Evolutionary conservation across 2,113 vertebrate genomes (phyloP), one percentile per base, ranked within the genome.

Genomic region (Alaudala cheleensis): DNA sequence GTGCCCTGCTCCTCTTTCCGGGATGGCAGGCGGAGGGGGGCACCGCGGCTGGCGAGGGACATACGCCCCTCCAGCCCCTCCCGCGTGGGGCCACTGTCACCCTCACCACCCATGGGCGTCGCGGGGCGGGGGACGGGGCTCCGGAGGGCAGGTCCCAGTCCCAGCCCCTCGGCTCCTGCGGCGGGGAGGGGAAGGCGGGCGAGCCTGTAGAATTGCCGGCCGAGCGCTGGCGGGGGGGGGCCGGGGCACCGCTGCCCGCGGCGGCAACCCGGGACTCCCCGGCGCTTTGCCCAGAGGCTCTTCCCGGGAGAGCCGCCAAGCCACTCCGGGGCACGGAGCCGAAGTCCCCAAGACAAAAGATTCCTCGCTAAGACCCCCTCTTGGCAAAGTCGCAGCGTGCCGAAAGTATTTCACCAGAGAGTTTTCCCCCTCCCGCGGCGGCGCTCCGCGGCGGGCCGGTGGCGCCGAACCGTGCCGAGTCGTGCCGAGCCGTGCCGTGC

Each of bases 261-360:
- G 73, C 29, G 11, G 33, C 70, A 69, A 2, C 29, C 71, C 56
- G 58, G 94, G 86, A 81, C 78, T 39, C 47, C 50, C 26, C 69
- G 29, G 56, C 28, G 20, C 56, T 51, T 28, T 92, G 37, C 65
- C 37, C 45, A 16, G 65, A 90, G 79, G 40, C 23, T 81, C 14
- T 69, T 81, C 58, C 60, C 33, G 33, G 76, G 57, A 81, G 78
- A 86, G 37, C 66, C 45, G 61, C 39, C 74, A 76, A 76, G 51
- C 29, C 53, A 3, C 56, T 82, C 57, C 42, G 21, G 58, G 71
- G 85, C 80, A 92, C 56, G 76, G 39, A 72, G 54, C 61, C 57
- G 25, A 56, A 69, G 60, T 92, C 89, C 92, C 72, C 86, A 24
- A 91, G 66, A 96, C 97, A 96, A 96, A 96, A 96, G 94, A 91